A percentile compares a stretch with the other conserved stretches of the same genome.
Conservation (phyloP, 2,888 invertebrate genomes). For the Rhamnusium bicolor region DNA sequence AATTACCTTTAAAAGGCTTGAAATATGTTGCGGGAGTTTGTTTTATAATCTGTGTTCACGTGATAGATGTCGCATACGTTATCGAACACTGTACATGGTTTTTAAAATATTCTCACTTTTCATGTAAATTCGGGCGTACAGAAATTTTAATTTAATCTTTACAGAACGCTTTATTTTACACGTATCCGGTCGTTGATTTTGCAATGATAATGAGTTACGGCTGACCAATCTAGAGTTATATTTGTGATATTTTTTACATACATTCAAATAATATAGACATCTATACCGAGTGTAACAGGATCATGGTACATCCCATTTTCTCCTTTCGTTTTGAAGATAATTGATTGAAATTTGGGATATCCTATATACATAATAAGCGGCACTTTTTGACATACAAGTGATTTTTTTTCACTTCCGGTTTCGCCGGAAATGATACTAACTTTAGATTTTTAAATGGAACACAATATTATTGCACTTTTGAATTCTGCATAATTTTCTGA, state of each 20-base stretch:
- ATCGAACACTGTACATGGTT: not conserved
- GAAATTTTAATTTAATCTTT: not conserved
- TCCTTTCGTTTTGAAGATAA: no score
- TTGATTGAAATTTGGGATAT: no score
- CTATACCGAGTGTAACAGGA: no score
- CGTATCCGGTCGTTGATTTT: not conserved
- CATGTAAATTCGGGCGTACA: not conserved
- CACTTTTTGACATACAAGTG: no score
- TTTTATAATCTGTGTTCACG: slow-evolving; percentile 44
- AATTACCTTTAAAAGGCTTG: slow-evolving; percentile 53
- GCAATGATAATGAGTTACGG: not conserved
- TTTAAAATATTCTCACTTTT: not conserved
- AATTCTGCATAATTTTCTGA: no score
- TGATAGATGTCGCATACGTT: slow-evolving; percentile 2
- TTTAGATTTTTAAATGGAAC: no score
- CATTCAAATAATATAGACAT: no score
- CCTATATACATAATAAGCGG: no score
- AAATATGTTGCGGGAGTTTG: slow-evolving; percentile 55
- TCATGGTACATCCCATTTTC: no score
- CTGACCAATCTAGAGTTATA: not conserved
- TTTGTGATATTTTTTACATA: not conserved
- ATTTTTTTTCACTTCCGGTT: no score
- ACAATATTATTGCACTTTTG: no score
- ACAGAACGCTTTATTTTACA: not conserved
- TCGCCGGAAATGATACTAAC: no score